Conservation (phyloP, 2,797 vertebrate species). For the Vespertilio murinus region DNA sequence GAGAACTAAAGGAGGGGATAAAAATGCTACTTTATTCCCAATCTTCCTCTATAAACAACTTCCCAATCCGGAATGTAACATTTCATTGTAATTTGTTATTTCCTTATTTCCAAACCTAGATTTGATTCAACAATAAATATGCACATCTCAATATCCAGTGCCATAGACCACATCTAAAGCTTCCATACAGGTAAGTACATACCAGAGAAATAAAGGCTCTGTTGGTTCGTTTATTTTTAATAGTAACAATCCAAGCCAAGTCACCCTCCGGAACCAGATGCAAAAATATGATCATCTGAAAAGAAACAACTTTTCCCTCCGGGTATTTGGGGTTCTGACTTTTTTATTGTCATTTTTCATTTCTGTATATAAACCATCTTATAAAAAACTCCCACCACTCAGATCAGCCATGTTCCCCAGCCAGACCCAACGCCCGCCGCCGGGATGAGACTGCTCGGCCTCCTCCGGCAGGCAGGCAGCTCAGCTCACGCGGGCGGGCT, state of each 20-base stretch:
- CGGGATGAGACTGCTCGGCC: slow-evolving; percentile 9
- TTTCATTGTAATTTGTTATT: background rate
- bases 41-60: background rate
- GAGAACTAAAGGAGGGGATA: background rate
- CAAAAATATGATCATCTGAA: background rate
- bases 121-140: background rate
- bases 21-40: background rate
- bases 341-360: slow-evolving; percentile 46
- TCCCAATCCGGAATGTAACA: background rate
- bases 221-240: slow-evolving; percentile 8
- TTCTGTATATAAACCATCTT: slow-evolving; percentile 40
- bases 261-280: background rate
- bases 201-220: background rate
- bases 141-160: background rate
- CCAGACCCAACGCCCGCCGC: background rate
- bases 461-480: background rate
- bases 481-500: background rate
- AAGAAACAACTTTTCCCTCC: background rate
- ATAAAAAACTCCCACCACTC: slow-evolving; percentile 41
- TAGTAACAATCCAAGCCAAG: background rate
- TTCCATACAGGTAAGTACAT: background rate
- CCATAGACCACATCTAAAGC: background rate
- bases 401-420: slow-evolving; percentile 66
- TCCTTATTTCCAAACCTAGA: background rate
- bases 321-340: background rate